Evolutionary conservation across 2,888 invertebrate genomes (phyloP), one percentile per base, ranked within the genome.

Genomic region (Torymus auratus): DNA sequence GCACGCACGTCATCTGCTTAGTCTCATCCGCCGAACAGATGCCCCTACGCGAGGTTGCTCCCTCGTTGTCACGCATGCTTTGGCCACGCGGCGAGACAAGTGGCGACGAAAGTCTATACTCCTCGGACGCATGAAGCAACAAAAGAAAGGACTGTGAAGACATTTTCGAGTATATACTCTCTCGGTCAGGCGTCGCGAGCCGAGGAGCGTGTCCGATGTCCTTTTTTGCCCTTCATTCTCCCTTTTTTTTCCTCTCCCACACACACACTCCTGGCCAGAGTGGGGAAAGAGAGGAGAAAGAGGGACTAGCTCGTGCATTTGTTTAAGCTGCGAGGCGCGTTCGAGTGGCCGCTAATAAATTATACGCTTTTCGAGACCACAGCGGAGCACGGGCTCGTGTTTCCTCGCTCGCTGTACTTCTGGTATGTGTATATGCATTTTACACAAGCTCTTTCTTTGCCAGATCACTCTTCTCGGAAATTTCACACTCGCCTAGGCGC

Each of bases 1-100:
- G 41, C 41, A 41, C 41, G 41, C 14, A 17, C 70, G 83, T 84
- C 85, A 84, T 88, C 88, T 88, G 88, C 85, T 88, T 84, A 88
- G 85, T 86, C 85, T 88, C 88, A 87, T 79, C 84, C 65, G 41
- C 74, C 41, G 80, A 88, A 85, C 88, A 88, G 88, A 88, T 87
- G 87, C 86, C 86, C 86, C 85, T 79, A 77, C 76, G 81, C 82
- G 62, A n/a, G n/a, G n/a, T n/a, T n/a, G n/a, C n/a, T 61, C 12
- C 13, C 50, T 3, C 28, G 61, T 69, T 70, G 69, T 61, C 70
- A 56, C 62, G 41, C 41, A 41, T 41, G 41, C 41, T 15, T 64
- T 64, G 50, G 14, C 11, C n/a, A n/a, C 14, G 60, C n/a, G 23
- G 60, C n/a, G 23, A 68, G 13, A 65, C 14, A 65, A 50, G 50